A percentile compares a stretch with the other conserved stretches of the same genome.
These are phyloP conservation scores for Drosophila algonquin DNA, from an alignment of 2,888 invertebrate genomes.

Conservation along the genomic window DNA sequence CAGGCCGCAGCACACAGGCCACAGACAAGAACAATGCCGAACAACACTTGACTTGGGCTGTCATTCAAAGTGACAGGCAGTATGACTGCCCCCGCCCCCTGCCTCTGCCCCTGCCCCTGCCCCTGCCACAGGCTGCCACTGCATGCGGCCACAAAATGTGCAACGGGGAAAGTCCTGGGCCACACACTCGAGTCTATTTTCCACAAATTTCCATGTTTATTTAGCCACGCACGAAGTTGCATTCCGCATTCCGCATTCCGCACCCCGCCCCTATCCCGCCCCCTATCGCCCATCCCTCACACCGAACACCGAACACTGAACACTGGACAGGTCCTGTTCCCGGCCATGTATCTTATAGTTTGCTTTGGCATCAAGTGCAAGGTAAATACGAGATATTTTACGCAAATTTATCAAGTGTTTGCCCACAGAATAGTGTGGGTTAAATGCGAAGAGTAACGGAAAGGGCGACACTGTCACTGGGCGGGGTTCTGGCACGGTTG, in stretches of 20 bases:
- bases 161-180: conserved; percentile 45
- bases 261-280: neutral
- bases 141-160: conserved; percentile 67
- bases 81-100: neutral
- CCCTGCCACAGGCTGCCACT: conserved; percentile 1
- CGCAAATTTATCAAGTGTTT: conserved; percentile 75
- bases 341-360: conserved; percentile 69
- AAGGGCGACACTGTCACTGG: too few relatives aligned
- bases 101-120: neutral
- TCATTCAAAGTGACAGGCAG: conserved; percentile 75
- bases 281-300: neutral
- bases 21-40: conserved; percentile 56
- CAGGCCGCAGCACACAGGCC: conserved; percentile 41
- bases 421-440: conserved; percentile 21
- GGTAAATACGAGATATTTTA: conserved; percentile 78
- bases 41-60: conserved; percentile 73
- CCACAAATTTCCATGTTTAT: conserved; percentile 74
- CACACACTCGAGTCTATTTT: conserved; percentile 64
- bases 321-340: conserved; percentile 11
- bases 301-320: too few relatives aligned
- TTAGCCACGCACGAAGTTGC: conserved; percentile 66
- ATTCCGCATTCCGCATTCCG: neutral
- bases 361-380: conserved; percentile 77
- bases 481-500: neutral
- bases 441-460: neutral